phyloP scores from a whole-genome alignment of 2,113 vertebrate species.

The Dicentrarchus labrax region DNA sequence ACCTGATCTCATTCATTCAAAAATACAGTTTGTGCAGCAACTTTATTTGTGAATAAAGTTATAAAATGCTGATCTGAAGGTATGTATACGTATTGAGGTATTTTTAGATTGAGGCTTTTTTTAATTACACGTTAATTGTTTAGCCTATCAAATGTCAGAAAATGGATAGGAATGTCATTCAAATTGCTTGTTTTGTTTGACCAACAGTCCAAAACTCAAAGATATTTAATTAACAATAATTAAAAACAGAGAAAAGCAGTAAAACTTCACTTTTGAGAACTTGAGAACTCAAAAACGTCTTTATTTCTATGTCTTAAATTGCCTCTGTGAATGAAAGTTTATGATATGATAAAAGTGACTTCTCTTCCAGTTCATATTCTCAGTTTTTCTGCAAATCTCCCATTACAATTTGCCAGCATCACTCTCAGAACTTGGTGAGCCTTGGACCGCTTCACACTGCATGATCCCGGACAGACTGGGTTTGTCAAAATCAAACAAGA shows the following conservation, averaged over 20 bases:
- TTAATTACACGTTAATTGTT: background rate
- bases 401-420: conserved; percentile 36
- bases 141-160: background rate
- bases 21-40: background rate
- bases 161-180: background rate
- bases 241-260: background rate
- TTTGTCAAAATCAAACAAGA: conserved; percentile 53
- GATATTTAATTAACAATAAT: too few species aligned
- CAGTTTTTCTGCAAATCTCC: conserved; percentile 1
- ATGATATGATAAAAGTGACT: conserved; percentile 20
- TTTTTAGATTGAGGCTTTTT: background rate
- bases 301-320: background rate
- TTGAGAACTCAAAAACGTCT: too few species aligned
- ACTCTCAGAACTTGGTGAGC: conserved; percentile 37
- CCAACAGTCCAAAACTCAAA: background rate
- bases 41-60: background rate
- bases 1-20: background rate
- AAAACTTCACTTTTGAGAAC: background rate
- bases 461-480: conserved; percentile 47
- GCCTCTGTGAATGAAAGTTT: background rate
- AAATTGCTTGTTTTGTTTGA: background rate
- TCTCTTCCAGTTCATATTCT: conserved; percentile 33
- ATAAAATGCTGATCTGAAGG: background rate
- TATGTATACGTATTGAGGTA: background rate
- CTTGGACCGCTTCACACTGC: conserved; percentile 38